Evolutionary conservation across 2,113 vertebrate genomes (phyloP), one percentile per base, ranked within the genome.

Genomic region (Collichthys lucidus): DNA sequence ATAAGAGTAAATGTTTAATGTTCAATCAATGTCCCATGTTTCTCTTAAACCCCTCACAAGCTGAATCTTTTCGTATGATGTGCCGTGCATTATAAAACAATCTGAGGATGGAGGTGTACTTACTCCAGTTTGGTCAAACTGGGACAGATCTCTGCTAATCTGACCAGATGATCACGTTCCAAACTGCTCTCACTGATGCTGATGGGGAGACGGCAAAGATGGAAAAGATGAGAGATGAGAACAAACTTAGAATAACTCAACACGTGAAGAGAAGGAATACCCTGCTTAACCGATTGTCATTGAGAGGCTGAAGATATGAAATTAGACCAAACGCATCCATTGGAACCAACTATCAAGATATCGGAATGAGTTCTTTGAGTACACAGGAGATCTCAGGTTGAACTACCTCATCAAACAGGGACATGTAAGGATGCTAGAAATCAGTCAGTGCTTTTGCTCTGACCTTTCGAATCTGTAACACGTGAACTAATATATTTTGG

Each of bases 161-260:
- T 93, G 65, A 77, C 24, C 66, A 96, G 46, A 3, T 97, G 94
- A 17, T 94, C 86, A 3, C 22, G 44, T 29, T 83, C 47, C 65
- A 98, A 94, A 73, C 8, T 64, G 47, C 96, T 96, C 2, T 95
- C 83, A 5, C 76, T 83, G 22, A 98, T 70, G 14, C 97, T 99
- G 84, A 49, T 82, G 29, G 4, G 10, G 12, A 49, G 11, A 31
- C 17, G 49, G 31, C 57, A 35, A 77, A 60, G 67, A 42, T 9
- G 4, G 11, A 11, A 20, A 20, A 2, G n/a, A 17, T 16, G 11
- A 20, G 19, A 2, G n/a, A 17, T 20, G 24, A 70, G 24, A 71
- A 64, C 3, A 74, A 12, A 78, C 14, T 64, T 26, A 46, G 3
- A 26, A n/a, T 11, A 22, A 67, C 29, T 80, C 2, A 26, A 47